phyloP scores from a whole-genome alignment of 2,888 invertebrate species.

The Mesopsocus fuscifrons region DNA sequence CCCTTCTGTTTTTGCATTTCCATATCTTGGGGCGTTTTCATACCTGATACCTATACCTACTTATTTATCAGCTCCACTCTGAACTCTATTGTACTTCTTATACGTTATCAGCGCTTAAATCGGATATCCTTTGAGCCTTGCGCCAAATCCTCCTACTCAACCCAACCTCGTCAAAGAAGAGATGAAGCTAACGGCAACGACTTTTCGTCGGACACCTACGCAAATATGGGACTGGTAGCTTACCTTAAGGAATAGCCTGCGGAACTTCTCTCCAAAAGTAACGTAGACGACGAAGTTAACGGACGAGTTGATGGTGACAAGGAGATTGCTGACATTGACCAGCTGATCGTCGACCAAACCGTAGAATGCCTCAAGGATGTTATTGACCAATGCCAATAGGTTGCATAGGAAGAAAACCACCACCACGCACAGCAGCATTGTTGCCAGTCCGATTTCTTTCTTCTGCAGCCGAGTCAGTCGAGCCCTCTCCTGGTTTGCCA shows the following conservation, averaged over 20 bases:
- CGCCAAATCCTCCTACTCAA: no score
- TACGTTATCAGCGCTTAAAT: no score
- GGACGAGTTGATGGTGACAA: conserved; percentile 92
- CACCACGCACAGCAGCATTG: conserved; percentile 88
- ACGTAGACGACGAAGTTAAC: conserved; percentile 97
- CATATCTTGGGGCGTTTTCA: no score
- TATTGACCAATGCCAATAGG: conserved; percentile 65
- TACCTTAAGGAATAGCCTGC: conserved; percentile 53
- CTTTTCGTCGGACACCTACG: no score
- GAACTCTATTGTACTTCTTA: no score
- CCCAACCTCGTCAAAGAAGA: no score
- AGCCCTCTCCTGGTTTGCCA: conserved; percentile 77
- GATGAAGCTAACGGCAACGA: no score
- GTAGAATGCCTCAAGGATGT: conserved; percentile 67
- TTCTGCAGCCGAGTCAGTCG: conserved; percentile 75
- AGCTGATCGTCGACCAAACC: conserved; percentile 43
- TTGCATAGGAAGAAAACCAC: conserved; percentile 89
- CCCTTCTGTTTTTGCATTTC: no score
- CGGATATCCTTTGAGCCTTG: no score
- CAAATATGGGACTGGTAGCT: no score
- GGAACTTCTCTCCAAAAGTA: conserved; percentile 93
- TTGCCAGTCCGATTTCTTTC: conserved; percentile 82
- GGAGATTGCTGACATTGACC: conserved; percentile 69
- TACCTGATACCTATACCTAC: no score
- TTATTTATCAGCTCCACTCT: no score